Evolutionary conservation across 2,888 invertebrate species (phyloP).

Genomic region (Eupithecia abbreviata): DNA sequence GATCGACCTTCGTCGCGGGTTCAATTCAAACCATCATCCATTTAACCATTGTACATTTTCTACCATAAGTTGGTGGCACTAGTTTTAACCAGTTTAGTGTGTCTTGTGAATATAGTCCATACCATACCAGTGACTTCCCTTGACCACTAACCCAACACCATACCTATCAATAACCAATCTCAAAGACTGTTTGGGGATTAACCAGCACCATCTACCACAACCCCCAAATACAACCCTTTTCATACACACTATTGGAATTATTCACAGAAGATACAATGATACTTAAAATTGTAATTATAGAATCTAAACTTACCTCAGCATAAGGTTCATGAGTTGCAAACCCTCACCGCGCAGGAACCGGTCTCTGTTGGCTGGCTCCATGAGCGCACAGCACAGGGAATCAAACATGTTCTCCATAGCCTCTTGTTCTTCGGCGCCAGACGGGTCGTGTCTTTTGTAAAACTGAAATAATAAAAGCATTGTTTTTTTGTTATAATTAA

Average conservation of each 20-base stretch:
- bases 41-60: no score
- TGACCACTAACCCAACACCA: no score
- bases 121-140: no score
- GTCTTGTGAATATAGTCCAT: no score
- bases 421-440: conserved; percentile 96
- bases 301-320: conserved; percentile 87
- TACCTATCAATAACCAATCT: no score
- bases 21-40: no score
- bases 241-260: neutral
- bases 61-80: no score
- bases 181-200: no score
- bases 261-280: neutral
- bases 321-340: conserved; percentile 99
- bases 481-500: neutral
- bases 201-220: no score
- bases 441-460: conserved; percentile 97
- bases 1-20: no score
- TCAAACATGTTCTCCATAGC: conserved; percentile 99
- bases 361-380: conserved; percentile 94
- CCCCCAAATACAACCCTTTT: no score
- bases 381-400: conserved; percentile 95
- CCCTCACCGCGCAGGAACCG: conserved; percentile 98
- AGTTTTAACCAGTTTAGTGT: no score
- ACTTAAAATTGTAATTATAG: neutral
- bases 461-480: conserved; percentile 76